Conservation (phyloP, 2,888 invertebrate genomes). For the Rhopalosiphum nymphaeae region DNA sequence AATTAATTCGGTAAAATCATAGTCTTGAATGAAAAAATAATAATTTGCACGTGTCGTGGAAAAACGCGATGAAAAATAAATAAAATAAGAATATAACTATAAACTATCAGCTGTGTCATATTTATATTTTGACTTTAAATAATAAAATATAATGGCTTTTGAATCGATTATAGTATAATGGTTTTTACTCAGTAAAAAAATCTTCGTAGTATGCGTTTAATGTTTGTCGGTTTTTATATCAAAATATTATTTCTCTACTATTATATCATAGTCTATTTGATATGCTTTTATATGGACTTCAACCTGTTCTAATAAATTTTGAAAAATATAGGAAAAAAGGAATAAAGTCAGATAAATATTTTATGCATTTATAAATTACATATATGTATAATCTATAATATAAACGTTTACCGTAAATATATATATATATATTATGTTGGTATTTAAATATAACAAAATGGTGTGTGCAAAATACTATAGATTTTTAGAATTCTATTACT, state of each 20-base stretch:
- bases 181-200: neutral
- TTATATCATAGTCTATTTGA: constrained; percentile 52
- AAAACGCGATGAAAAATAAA: neutral
- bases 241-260: constrained; percentile 2
- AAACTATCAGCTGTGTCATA: constrained; percentile 9
- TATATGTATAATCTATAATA: neutral
- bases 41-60: neutral
- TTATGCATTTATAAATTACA: neutral
- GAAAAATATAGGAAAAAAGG: neutral
- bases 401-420: neutral
- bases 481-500: neutral
- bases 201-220: constrained; percentile 10
- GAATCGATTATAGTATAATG: constrained; percentile 48
- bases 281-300: neutral
- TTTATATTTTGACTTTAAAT: constrained; percentile 32
- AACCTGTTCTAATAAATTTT: constrained; percentile 15
- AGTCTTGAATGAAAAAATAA: neutral
- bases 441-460: neutral
- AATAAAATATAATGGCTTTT: constrained; percentile 51
- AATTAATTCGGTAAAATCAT: neutral
- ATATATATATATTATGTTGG: neutral
- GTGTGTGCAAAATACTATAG: neutral
- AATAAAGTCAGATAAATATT: constrained; percentile 19
- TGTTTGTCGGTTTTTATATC: constrained; percentile 23
- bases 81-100: constrained; percentile 33